Conservation (phyloP, 2,797 vertebrate genomes). For the Hippoglossus hippoglossus region DNA sequence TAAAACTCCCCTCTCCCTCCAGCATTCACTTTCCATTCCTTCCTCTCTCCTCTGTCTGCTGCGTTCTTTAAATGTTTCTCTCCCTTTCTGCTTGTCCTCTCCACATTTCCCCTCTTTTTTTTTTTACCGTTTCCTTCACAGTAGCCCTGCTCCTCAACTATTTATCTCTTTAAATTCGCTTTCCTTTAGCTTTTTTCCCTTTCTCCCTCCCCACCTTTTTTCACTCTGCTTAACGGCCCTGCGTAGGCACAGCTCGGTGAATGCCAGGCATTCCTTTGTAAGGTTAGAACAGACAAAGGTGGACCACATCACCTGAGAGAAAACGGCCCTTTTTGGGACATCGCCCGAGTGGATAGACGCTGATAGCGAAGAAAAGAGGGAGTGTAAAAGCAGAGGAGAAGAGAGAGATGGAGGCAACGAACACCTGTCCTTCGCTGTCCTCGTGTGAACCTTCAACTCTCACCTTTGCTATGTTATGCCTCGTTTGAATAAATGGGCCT, state of each 20-base stretch:
- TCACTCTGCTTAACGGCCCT: conserved; percentile 26
- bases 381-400: conserved; percentile 49
- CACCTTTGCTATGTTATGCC: conserved; percentile 49
- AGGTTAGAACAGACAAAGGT: conserved; percentile 82
- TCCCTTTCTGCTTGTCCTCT: conserved; percentile 1
- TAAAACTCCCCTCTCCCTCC: conserved; percentile 23
- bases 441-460: conserved; percentile 61
- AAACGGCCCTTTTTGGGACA: conserved; percentile 68
- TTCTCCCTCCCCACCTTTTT: conserved; percentile 25
- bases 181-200: not conserved
- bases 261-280: conserved; percentile 84
- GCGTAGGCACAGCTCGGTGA: conserved; percentile 63
- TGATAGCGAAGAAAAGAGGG: conserved; percentile 49
- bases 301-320: conserved; percentile 75
- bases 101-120: not conserved
- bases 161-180: conserved; percentile 13
- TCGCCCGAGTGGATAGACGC: conserved; percentile 45
- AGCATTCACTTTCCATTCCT: conserved; percentile 28
- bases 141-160: not conserved
- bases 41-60: conserved; percentile 8
- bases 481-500: conserved; percentile 43
- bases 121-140: not conserved
- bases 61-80: conserved; percentile 17
- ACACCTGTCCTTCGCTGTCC: conserved; percentile 65
- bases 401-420: conserved; percentile 41